These are phyloP conservation scores for Pygoscelis antarcticus DNA, from an alignment of 2,113 vertebrate species.

Conservation along the genomic window DNA sequence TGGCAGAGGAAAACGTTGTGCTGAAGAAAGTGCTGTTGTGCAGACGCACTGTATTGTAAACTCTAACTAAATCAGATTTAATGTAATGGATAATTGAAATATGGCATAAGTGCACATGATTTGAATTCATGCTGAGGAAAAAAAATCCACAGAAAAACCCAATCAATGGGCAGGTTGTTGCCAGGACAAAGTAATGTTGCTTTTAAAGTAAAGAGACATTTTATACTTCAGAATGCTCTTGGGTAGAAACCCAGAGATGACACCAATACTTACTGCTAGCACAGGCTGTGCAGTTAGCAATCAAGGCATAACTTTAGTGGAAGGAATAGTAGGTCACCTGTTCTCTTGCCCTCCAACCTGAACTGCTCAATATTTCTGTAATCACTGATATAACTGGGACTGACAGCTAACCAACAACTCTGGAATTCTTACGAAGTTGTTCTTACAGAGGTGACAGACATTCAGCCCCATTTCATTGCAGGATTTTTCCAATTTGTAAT, in stretches of 20 bases:
- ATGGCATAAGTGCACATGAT: too few relatives aligned
- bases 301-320: neutral
- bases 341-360: neutral
- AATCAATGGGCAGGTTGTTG: neutral
- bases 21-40: neutral
- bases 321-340: neutral
- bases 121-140: neutral
- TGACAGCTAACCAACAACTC: neutral
- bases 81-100: neutral
- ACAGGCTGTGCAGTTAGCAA: neutral
- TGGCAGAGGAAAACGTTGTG: neutral
- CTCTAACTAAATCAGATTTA: neutral
- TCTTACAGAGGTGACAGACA: neutral
- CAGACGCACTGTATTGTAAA: neutral
- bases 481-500: neutral
- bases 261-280: neutral
- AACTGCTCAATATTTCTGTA: neutral
- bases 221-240: neutral
- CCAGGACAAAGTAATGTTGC: neutral
- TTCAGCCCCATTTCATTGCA: neutral
- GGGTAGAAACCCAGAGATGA: neutral
- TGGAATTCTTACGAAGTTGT: neutral
- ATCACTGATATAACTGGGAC: neutral
- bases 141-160: neutral
- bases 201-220: neutral